Evolutionary conservation across 2,113 vertebrate genomes (phyloP), one percentile per base, ranked within the genome.

Genomic region (Scalopus aquaticus): DNA sequence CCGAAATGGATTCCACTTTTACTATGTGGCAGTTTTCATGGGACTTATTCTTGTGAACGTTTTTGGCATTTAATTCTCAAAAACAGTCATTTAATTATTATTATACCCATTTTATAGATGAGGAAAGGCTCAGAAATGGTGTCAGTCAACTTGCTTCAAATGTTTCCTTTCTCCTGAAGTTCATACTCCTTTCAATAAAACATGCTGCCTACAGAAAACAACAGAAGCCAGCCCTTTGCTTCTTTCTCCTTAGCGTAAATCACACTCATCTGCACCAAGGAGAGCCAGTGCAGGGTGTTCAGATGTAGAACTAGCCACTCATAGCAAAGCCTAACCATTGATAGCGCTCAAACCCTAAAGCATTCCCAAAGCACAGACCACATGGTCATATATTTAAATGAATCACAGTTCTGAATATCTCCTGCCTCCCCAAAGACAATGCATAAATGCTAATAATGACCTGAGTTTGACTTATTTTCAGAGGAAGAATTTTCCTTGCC

Each of bases 381-480:
- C n/a, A 8, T 58, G 60, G 44, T 83, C 70, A 64, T 49, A 8
- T 51, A 94, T 54, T 37, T 28, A 88, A 92, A 49, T 44, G 22
- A 89, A 49, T 56, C 87, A 60, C 22, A 87, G 39, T 11, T 49
- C 46, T 82, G 58, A 58, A 32, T 70, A 46, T 60, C 60, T 39
- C 51, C 73, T 51, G 3, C 51, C 30, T 91, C 54, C 58, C n/a
- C 20, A 60, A 58, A 77, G n/a, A 64, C 17, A 87, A 80, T 17
- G 22, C 42, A 37, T 16, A 87, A 22, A 24, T 44, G 37, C 81
- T 86, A 78, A 69, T 44, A 42, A 91, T 72, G 30, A 77, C 39
- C 67, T 79, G 3, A 2, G 15, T 87, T 88, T 95, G n/a, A 56
- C 69, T 89, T 51, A 62, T 88, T 96, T 95, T 92, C 93, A 51